Base-by-base conservation (phyloP, 2,888 invertebrate genomes). In the Eretmocerus hayati region DNA sequence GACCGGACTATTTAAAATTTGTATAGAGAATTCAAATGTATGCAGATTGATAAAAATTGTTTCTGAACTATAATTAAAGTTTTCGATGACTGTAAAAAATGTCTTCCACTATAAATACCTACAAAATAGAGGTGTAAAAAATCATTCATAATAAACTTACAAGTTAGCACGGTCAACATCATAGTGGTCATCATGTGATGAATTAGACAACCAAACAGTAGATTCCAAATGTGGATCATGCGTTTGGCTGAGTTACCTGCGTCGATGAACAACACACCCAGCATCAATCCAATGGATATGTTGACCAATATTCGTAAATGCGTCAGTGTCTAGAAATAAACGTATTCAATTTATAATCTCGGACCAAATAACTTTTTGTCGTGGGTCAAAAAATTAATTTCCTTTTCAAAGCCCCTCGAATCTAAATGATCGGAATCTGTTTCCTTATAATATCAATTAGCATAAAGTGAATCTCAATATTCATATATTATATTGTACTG, bases 131-230 rank as follows among this genome's bases (percentile, higher is more conserved):
- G n/a, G n/a, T n/a, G n/a, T n/a, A n/a, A n/a, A n/a, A n/a, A n/a
- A n/a, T n/a, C n/a, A n/a, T n/a, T n/a, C n/a, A n/a, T n/a, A n/a
- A 5, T 36, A 31, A 53, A 77, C 85, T 80, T 73, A 90, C 90
- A 90, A 11, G 89, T 90, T 26, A 90, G 77, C 53, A 90, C 86
- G 1, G 89, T 90, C 18, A 90, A 75, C 90, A 90, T 90, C 88
- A 90, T 90, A 0, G 89, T 86, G 2, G 88, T 85, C 86, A 90
- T 88, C 77, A 89, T 91, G 62, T 92, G 87, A 71, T 95, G 94
- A 77, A 95, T 88, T 50, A 94, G 77, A 59, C 92, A 88, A 26
- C 92, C 87, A 72, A 95, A 95, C 9, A 94, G 74, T 52, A 92
- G 79, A 72, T 90, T 90, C 62, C 89, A 90, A 70, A 90, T 90